phyloP scores from a whole-genome alignment of 2,888 invertebrate species.

The Blastobasis adustella region DNA sequence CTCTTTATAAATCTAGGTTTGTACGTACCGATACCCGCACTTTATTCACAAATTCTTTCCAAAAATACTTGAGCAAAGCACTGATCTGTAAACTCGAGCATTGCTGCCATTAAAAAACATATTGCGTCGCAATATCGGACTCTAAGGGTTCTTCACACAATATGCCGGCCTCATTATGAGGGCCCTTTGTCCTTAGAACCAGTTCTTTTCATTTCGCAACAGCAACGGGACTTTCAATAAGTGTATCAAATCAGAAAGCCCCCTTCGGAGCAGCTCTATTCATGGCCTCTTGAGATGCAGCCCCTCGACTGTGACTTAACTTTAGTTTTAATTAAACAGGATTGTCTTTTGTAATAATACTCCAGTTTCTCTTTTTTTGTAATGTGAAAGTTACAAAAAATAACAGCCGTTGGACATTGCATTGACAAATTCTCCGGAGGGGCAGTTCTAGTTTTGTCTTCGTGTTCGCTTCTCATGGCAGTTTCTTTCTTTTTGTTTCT shows the following conservation, averaged over 20 bases:
- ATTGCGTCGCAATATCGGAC: constrained; percentile 52
- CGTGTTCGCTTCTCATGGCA: neutral
- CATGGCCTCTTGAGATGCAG: constrained; percentile 49
- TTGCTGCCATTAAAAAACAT: constrained; percentile 56
- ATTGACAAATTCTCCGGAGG: neutral
- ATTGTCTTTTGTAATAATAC: constrained; percentile 31
- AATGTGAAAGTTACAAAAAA: neutral
- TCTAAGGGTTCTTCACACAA: constrained; percentile 64
- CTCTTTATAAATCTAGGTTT: too few relatives aligned
- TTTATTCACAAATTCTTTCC: too few relatives aligned
- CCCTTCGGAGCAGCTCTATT: constrained; percentile 53
- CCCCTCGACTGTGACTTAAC: constrained; percentile 42
- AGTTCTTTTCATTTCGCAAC: constrained; percentile 55
- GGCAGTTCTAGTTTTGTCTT: neutral
- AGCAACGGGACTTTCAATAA: constrained; percentile 62
- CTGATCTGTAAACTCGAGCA: constrained; percentile 2
- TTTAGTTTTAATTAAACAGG: constrained; percentile 55
- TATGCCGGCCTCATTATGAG: constrained; percentile 72
- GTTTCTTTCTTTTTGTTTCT: neutral
- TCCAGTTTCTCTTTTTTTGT: neutral
- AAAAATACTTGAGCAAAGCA: neutral
- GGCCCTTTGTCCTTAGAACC: constrained; percentile 72
- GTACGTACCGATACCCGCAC: too few relatives aligned
- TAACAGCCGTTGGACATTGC: constrained; percentile 4
- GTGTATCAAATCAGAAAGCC: constrained; percentile 69